A percentile compares a stretch with the other conserved stretches of the same genome.
Conservation (phyloP, 2,888 invertebrate genomes). For the Macrosiphum euphorbiae region DNA sequence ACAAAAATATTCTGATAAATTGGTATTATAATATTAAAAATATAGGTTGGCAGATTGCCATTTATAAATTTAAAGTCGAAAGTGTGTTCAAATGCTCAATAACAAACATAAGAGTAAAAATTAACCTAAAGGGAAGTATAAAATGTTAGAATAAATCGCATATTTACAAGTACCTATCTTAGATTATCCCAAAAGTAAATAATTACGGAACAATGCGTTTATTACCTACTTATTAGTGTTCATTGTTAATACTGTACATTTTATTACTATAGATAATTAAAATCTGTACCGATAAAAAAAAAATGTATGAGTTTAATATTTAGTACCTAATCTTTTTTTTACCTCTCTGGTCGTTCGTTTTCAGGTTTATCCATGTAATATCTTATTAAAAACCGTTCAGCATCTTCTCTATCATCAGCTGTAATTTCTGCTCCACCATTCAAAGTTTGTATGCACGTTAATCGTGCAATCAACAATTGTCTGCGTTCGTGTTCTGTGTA, state of each 20-base stretch:
- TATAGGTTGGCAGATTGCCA: neutral
- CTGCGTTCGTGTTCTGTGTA: constrained; percentile 91
- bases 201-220: neutral
- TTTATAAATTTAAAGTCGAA: neutral
- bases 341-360: constrained; percentile 86
- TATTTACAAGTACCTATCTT: neutral
- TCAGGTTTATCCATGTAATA: constrained; percentile 91
- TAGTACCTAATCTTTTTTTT: constrained; percentile 18
- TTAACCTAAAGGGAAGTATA: neutral
- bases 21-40: neutral
- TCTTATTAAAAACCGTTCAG: constrained; percentile 93
- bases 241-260: neutral
- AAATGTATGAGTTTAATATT: neutral
- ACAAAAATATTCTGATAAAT: neutral
- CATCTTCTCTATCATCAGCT: constrained; percentile 88
- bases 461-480: constrained; percentile 86
- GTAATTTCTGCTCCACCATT: constrained; percentile 91
- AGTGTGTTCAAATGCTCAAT: neutral
- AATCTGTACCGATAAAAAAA: neutral
- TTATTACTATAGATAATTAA: neutral
- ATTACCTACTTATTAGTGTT: neutral
- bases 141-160: neutral
- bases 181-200: neutral
- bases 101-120: neutral
- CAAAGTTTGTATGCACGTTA: constrained; percentile 86